Conservation (phyloP, 1,140 invertebrate species). For the Pogonomyrmex barbatus region DNA sequence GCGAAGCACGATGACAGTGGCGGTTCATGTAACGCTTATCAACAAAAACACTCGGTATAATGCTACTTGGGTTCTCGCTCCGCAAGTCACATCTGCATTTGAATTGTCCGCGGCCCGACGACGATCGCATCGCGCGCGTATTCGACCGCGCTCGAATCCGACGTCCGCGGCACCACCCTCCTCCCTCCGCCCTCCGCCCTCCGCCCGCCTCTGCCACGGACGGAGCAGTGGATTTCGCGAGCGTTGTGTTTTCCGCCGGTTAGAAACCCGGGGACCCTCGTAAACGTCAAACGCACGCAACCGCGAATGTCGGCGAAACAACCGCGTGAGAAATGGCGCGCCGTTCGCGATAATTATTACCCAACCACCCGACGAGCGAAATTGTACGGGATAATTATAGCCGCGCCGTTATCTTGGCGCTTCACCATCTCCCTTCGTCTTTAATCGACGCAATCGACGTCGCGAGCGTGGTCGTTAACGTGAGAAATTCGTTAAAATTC, state of each 20-base stretch:
- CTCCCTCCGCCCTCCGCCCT: neutral
- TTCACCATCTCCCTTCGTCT: neutral
- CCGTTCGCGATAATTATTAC: conserved; percentile 33
- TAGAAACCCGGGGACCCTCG: neutral
- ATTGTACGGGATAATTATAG: conserved; percentile 20
- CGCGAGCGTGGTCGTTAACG: neutral
- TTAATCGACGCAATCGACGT: conserved; percentile 2
- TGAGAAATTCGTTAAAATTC: neutral
- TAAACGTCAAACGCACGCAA: conserved; percentile 44
- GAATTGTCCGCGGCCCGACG: neutral
- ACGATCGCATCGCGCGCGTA: neutral
- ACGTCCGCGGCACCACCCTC: neutral
- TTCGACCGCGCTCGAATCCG: conserved; percentile 4
- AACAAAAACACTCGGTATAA: conserved; percentile 20
- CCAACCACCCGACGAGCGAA: neutral
- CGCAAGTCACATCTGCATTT: conserved; percentile 19
- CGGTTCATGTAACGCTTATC: conserved; percentile 5
- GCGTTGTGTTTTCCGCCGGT: conserved; percentile 25
- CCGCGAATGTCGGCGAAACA: neutral
- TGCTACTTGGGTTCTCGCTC: conserved; percentile 8
- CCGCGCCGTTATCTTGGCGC: neutral
- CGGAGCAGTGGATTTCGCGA: neutral
- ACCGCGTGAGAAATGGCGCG: conserved; percentile 44
- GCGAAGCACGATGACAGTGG: neutral
- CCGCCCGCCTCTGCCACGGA: neutral